Conservation (phyloP, 2,113 vertebrate species). For the Phalacrocorax pelagicus region DNA sequence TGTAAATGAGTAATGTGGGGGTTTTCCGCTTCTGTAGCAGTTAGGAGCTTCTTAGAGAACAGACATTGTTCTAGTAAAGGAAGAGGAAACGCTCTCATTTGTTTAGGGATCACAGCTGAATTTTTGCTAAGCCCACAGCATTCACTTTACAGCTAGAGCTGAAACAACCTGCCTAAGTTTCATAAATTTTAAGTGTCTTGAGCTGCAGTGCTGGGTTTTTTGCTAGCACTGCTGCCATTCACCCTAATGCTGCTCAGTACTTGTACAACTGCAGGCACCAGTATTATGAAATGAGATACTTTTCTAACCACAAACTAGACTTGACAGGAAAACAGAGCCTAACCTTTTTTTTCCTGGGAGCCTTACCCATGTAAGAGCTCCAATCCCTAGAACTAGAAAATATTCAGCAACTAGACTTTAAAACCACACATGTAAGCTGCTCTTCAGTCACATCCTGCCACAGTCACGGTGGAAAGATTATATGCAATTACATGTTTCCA, state of each 20-base stretch:
- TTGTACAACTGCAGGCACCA: accelerated
- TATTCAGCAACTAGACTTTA: background rate
- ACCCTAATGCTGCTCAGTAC: background rate
- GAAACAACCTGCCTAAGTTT: accelerated
- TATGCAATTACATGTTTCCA: accelerated
- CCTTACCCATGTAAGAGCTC: background rate
- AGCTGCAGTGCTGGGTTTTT: background rate
- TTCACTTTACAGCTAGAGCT: background rate
- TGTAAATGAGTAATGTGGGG: background rate
- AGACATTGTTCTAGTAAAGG: background rate
- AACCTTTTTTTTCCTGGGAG: background rate
- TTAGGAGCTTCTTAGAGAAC: background rate
- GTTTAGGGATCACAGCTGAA: background rate
- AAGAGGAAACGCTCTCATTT: background rate
- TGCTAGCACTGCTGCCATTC: background rate
- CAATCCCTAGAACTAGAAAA: accelerated
- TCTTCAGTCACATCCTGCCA: background rate
- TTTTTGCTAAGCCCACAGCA: background rate
- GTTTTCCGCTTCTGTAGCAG: accelerated
- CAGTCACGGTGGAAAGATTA: background rate
- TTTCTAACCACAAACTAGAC: too few relatives aligned
- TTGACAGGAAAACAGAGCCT: background rate
- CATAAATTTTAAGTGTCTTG: too few relatives aligned
- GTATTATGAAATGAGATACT: accelerated
- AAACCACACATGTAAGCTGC: accelerated